Conservation (phyloP, 2,888 invertebrate genomes). For the Dorcus hopei region DNA sequence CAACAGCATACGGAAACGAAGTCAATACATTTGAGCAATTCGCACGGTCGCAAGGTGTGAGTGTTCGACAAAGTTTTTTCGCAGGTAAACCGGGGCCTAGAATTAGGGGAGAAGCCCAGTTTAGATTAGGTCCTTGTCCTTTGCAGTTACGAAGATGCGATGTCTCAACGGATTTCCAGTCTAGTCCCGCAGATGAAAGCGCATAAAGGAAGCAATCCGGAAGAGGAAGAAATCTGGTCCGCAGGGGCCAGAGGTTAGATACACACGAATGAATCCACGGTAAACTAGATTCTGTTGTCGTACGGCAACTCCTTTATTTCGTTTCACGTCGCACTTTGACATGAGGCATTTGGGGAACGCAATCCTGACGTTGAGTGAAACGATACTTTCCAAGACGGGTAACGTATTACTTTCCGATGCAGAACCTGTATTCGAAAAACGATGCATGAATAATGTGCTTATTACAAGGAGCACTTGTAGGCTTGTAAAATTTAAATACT, state of each 20-base stretch:
- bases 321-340: slow-evolving; percentile 24
- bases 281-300: no score
- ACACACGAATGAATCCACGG: slow-evolving; percentile 28
- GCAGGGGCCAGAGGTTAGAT: slow-evolving; percentile 33
- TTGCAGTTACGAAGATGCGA: slow-evolving; percentile 5
- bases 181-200: slow-evolving; percentile 10
- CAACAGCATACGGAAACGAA: neutral
- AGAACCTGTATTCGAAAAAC: neutral
- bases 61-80: slow-evolving; percentile 7
- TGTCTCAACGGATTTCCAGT: slow-evolving; percentile 19
- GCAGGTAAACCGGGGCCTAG: slow-evolving; percentile 8
- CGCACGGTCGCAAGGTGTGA: slow-evolving; percentile 34
- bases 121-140: no score
- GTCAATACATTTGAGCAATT: slow-evolving; percentile 27
- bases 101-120: neutral
- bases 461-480: no score
- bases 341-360: slow-evolving; percentile 19
- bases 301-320: no score
- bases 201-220: slow-evolving; percentile 31
- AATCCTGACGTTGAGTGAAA: slow-evolving; percentile 24
- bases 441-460: no score
- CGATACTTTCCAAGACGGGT: slow-evolving; percentile 22
- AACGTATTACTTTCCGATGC: slow-evolving; percentile 13
- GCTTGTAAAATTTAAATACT: no score
- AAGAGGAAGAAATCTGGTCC: slow-evolving; percentile 36